These are phyloP conservation scores for Anguilla megastoma DNA, from an alignment of 2,797 vertebrate genomes.

Conservation along the genomic window DNA sequence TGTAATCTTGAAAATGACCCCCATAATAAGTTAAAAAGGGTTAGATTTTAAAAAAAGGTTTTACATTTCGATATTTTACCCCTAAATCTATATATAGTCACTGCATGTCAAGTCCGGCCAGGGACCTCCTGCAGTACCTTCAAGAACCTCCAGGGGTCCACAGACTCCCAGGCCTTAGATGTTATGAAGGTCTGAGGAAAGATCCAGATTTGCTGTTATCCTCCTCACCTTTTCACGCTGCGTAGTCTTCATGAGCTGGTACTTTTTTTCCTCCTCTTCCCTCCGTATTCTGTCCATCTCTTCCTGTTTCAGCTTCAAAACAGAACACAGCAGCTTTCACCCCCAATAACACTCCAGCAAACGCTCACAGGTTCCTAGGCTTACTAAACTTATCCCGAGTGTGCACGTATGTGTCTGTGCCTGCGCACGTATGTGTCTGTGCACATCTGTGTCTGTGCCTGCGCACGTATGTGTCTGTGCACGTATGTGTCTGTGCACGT, in stretches of 20 bases:
- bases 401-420: background rate
- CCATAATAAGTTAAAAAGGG: too few relatives aligned
- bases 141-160: too few relatives aligned
- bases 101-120: too few relatives aligned
- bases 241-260: conserved; percentile 71
- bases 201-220: background rate
- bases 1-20: background rate
- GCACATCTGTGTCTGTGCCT: background rate
- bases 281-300: conserved; percentile 69
- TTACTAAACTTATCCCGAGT: background rate
- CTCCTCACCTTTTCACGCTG: conserved; percentile 81
- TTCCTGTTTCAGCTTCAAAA: conserved; percentile 70
- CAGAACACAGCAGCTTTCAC: conserved; percentile 34
- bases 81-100: too few relatives aligned
- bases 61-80: too few relatives aligned
- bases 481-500: background rate
- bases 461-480: background rate
- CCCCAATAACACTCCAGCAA: conserved; percentile 43
- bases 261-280: conserved; percentile 73
- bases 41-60: too few relatives aligned
- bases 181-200: background rate
- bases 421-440: too few relatives aligned
- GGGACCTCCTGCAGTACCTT: too few relatives aligned
- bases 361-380: background rate
- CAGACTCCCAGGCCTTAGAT: background rate